Evolutionary conservation across 2,113 vertebrate genomes (phyloP).

Genomic region (Cynopterus brachyotis): DNA sequence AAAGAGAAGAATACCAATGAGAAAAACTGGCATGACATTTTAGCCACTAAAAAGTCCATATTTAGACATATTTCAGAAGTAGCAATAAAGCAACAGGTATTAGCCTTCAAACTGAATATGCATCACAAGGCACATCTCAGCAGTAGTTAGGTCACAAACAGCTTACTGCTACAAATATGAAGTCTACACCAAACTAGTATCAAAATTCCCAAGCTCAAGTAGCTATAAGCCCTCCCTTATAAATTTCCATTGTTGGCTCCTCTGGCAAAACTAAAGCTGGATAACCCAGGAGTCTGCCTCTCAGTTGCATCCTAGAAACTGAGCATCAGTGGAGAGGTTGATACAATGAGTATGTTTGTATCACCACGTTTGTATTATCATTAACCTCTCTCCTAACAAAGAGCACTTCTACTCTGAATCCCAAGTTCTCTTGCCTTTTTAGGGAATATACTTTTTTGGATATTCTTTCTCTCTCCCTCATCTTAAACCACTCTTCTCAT

Average conservation of each 20-base stretch:
- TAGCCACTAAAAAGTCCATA: neutral
- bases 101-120: neutral
- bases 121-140: neutral
- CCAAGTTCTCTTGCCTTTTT: neutral
- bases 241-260: neutral
- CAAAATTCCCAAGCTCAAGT: neutral
- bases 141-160: neutral
- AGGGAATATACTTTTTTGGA: neutral
- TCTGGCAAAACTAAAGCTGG: neutral
- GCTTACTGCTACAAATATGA: neutral
- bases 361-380: neutral
- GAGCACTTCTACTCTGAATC: neutral
- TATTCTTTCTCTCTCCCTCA: neutral
- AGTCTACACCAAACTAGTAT: neutral
- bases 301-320: neutral
- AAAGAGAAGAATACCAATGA: conserved; percentile 10
- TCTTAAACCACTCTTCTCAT: neutral
- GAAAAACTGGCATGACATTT: neutral
- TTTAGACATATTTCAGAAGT: neutral
- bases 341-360: neutral
- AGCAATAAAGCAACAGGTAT: neutral
- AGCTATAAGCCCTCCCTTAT: neutral
- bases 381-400: neutral
- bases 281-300: neutral
- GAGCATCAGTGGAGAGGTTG: neutral